A percentile compares a stretch with the other conserved stretches of the same genome.
Evolutionary conservation across 2,797 vertebrate species (phyloP).

Genomic region (Cryptoblepharus egeriae): DNA sequence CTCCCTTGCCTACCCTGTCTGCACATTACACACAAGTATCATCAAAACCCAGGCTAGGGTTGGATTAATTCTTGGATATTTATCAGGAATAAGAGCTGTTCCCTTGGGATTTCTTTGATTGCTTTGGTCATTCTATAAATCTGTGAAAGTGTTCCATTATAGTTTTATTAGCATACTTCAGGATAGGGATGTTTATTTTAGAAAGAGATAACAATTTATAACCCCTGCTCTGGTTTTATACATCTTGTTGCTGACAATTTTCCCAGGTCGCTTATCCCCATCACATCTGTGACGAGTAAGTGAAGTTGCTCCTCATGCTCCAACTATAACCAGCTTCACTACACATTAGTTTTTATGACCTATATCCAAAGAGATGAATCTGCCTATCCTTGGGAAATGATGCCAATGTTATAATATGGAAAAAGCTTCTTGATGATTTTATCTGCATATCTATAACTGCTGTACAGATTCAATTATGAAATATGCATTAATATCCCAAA

Average conservation of each 20-base stretch:
- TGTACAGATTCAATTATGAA: neutral
- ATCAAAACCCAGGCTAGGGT: neutral
- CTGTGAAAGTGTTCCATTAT: neutral
- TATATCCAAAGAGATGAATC: neutral
- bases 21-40: neutral
- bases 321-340: neutral
- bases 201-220: neutral
- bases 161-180: constrained; percentile 1
- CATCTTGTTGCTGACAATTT: neutral
- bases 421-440: neutral
- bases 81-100: neutral
- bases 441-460: neutral
- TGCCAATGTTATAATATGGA: neutral
- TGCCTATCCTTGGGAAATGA: neutral
- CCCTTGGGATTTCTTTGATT: neutral
- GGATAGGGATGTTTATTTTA: neutral
- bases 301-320: neutral
- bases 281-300: neutral
- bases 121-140: neutral
- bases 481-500: constrained; percentile 6
- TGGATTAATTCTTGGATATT: neutral
- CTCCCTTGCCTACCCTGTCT: too few species aligned
- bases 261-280: neutral
- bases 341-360: neutral
- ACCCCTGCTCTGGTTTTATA: neutral